These are phyloP conservation scores for Dicerorhinus sumatrensis DNA, from an alignment of 2,113 vertebrate species.

Conservation along the genomic window DNA sequence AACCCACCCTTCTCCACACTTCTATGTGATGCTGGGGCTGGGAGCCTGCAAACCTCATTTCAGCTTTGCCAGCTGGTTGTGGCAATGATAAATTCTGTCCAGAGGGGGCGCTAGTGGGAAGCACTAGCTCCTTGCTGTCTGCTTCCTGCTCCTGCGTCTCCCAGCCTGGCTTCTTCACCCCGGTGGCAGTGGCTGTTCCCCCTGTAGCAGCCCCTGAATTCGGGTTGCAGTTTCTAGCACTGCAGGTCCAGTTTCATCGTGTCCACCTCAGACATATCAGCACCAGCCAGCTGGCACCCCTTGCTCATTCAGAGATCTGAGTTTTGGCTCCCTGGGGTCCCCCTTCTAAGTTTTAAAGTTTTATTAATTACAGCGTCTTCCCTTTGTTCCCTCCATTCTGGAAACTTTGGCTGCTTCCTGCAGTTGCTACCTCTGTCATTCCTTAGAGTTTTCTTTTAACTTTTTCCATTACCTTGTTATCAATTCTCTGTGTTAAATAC, in stretches of 20 bases:
- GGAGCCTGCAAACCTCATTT: not conserved
- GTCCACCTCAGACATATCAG: not conserved
- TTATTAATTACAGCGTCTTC: not conserved
- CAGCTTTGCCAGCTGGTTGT: not conserved
- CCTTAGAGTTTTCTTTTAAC: not conserved
- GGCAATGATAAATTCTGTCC: not conserved
- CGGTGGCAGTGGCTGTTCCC: not conserved
- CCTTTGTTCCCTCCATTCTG: not conserved
- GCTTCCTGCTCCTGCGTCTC: not conserved
- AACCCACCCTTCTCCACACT: not conserved
- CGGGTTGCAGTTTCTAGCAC: not conserved
- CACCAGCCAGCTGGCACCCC: not conserved
- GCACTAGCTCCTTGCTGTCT: not conserved
- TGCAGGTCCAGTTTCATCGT: not conserved
- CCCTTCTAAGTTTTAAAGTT: not conserved
- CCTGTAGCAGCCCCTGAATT: not conserved
- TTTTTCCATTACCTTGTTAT: not conserved
- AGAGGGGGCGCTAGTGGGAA: not conserved
- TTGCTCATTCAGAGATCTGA: not conserved
- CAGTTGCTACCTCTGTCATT: not conserved
- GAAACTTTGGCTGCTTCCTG: not conserved
- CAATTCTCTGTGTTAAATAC: not conserved
- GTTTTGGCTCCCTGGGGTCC: not conserved
- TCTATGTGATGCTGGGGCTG: not conserved
- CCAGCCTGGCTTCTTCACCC: not conserved